Evolutionary conservation across 2,113 vertebrate genomes (phyloP).

Genomic region (Pantherophis guttatus): DNA sequence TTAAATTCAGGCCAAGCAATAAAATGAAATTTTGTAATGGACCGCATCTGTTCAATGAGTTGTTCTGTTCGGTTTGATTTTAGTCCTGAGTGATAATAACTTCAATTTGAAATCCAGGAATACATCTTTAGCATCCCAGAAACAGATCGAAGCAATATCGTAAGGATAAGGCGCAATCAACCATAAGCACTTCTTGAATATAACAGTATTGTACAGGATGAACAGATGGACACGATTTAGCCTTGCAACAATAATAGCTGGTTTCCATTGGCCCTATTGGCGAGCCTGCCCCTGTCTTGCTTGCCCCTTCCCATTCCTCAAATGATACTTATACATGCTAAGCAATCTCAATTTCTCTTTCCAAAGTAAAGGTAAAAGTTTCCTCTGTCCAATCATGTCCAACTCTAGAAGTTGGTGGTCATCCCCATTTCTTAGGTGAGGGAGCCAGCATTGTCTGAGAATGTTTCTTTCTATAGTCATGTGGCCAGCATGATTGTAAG

Average conservation of each 20-base stretch:
- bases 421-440: not conserved
- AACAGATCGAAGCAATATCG: not conserved
- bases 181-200: not conserved
- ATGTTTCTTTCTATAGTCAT: not conserved
- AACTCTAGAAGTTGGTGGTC: not conserved
- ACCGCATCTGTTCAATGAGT: not conserved
- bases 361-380: not conserved
- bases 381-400: not conserved
- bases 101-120: not conserved
- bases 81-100: not conserved
- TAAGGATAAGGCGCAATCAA: not conserved
- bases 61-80: not conserved
- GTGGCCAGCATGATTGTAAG: not conserved
- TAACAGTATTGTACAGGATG: not conserved
- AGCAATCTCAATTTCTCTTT: not conserved
- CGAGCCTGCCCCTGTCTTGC: not conserved
- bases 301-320: not conserved
- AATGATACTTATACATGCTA: not conserved
- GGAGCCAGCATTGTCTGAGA: not conserved
- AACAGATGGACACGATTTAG: not conserved
- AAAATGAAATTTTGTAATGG: not conserved
- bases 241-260: not conserved
- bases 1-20: not conserved
- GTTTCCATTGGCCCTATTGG: not conserved
- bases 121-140: not conserved